Base-by-base conservation (phyloP, 92 coral and sea anemone species). In the Diadumene lineata region DNA sequence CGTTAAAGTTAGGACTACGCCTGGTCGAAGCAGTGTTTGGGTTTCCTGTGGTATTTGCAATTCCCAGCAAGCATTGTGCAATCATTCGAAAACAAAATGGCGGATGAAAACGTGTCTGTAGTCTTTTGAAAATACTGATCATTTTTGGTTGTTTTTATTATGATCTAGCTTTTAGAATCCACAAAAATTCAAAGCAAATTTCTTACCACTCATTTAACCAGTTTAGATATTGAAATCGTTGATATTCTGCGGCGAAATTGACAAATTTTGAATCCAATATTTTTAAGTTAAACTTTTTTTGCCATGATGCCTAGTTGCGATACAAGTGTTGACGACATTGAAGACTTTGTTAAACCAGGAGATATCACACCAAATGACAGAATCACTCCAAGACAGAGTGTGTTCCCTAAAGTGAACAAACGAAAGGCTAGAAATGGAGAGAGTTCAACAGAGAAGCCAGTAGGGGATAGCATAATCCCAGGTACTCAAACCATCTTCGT, bases 401-500 rank as follows among this genome's bases (percentile, higher is more conserved):
- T 94, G 19, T 67, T 94, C 13, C 98, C 98, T 11, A 90, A 91
- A 73, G 81, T 90, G 24, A 87, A 83, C 74, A 73, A 65, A 2
- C 53, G 66, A 27, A 79, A 78, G 34, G 56, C 51, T 48, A 60
- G 70, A 43, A 82, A 51, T 24, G 61, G 28, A 19, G 23, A 4
- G 17, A 44, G 3, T 11, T n/a, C 43, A 23, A 53, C 55, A 31
- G 98, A 93, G 26, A 75, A 51, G 23, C 93, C 98, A 32, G 68
- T 81, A 0, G 90, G 90, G 0, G 98, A 94, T 62, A 94, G 98
- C 50, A 68, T 94, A 56, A 94, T 94, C 22, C 98, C 98, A 1
- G 98, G 98, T 2, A 86, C 98, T n/a, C 98, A 94, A 80, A 94
- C 79, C 13, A 87, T 94, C 27, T 94, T 80, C 70, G 78, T 94